Percentiles rank a stretch among this genome's conserved stretches.
Evolutionary conservation across 2,113 vertebrate genomes (phyloP).

Genomic region (Quiscalus mexicanus): DNA sequence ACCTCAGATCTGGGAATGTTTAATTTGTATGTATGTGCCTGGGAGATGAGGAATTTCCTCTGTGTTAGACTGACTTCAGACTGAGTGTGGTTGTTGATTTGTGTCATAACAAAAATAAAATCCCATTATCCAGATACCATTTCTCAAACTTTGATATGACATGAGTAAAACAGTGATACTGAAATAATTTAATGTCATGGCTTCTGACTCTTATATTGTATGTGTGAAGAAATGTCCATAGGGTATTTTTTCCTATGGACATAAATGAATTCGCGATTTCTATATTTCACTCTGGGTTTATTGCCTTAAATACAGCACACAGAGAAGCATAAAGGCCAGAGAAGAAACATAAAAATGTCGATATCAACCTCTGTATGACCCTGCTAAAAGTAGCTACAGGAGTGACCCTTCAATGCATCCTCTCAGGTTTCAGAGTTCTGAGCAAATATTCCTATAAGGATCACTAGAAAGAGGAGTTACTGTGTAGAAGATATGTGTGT

Average conservation of each 20-base stretch:
- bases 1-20: not conserved
- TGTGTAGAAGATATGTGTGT: not conserved
- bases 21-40: not conserved
- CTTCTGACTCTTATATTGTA: not conserved
- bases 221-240: not conserved
- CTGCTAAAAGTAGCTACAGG: not conserved
- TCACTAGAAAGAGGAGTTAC: not conserved
- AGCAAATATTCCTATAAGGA: not conserved
- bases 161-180: not conserved
- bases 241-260: not conserved
- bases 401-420: not conserved
- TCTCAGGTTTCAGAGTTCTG: not conserved
- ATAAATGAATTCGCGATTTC: not conserved
- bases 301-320: not conserved
- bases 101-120: not conserved
- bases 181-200: not conserved
- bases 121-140: not conserved
- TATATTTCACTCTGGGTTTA: not conserved
- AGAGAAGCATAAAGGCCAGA: not conserved
- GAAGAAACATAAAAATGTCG: not conserved
- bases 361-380: not conserved
- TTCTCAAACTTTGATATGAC: slow-evolving; percentile 7
- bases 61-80: not conserved
- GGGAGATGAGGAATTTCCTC: slow-evolving; percentile 20
- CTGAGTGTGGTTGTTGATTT: not conserved